Base-by-base conservation (phyloP, 2,113 vertebrate species). In the Albula glossodonta region DNA sequence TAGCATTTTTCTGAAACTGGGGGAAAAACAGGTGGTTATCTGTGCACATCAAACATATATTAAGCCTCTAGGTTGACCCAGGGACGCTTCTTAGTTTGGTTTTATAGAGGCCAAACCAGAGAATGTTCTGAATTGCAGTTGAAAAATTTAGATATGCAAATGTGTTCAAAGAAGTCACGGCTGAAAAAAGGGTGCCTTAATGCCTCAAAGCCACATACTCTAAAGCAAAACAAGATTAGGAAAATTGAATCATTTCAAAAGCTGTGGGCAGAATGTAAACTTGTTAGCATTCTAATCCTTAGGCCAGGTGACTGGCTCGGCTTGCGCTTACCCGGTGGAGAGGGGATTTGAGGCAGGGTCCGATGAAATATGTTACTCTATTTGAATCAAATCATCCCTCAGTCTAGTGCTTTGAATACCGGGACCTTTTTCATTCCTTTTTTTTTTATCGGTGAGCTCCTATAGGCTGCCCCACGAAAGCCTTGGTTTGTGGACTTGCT, bases 221-320 rank as follows among this genome's bases (percentile, higher is more conserved):
- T 94, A 93, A 94, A 94, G 94, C 94, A 95, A 96, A 96, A 96
- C 92, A 95, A 95, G 94, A 96, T 96, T 96, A 96, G 93, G 93
- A 93, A 95, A 96, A 97, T 95, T 95, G 94, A 92, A 95, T 94
- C 93, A 94, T 96, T 94, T 95, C 92, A 93, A 93, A 96, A 94
- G 92, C 92, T 95, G 91, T 94, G 95, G 92, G 93, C 93, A 93
- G 93, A 97, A 96, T 94, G 92, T 94, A 95, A 96, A 94, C 94
- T 93, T 94, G 88, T 92, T 94, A 91, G 93, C 92, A 91, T 93
- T 93, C 90, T 95, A 94, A 95, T 95, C 94, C 94, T 93, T 85
- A 88, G 88, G 91, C 92, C 91, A 94, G 94, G 93, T 94, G 94
- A 94, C 87, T 93, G 89, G 91, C 91, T 90, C 92, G 88, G 92